Evolutionary conservation across 1,140 invertebrate species (phyloP).

Genomic region (Drosophila novamexicana): DNA sequence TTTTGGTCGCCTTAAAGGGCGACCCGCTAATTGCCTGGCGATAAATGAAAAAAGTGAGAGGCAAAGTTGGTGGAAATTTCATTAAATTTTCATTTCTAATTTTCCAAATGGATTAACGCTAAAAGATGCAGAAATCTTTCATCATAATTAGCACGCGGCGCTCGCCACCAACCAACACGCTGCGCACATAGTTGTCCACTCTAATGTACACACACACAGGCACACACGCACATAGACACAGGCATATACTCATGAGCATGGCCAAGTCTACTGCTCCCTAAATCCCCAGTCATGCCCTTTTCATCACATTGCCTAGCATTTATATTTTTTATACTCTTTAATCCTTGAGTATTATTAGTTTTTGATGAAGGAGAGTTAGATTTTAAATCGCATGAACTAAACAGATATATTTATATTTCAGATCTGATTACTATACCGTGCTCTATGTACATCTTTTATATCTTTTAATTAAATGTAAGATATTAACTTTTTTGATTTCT

Average conservation of each 20-base stretch:
- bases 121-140: conserved; percentile 82
- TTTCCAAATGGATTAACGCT: conserved; percentile 82
- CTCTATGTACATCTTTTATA: too few relatives aligned
- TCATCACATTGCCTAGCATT: conserved; percentile 18
- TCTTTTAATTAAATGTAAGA: too few relatives aligned
- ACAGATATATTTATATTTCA: not conserved
- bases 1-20: conserved; percentile 12
- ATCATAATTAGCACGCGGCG: conserved; percentile 79
- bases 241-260: conserved; percentile 27
- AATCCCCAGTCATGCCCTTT: conserved; percentile 37
- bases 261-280: conserved; percentile 45
- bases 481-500: too few relatives aligned
- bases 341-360: not conserved
- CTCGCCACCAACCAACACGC: conserved; percentile 48
- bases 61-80: conserved; percentile 74
- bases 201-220: conserved; percentile 21
- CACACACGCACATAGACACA: not conserved
- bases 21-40: conserved; percentile 30
- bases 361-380: not conserved
- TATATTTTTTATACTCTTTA: conserved; percentile 21
- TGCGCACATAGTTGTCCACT: conserved; percentile 68
- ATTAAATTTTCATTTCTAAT: conserved; percentile 83
- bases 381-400: not conserved
- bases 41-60: conserved; percentile 37
- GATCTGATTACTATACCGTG: too few relatives aligned